phyloP scores from a whole-genome alignment of 2,888 invertebrate genomes.

The Eudasyphora cyanicolor region DNA sequence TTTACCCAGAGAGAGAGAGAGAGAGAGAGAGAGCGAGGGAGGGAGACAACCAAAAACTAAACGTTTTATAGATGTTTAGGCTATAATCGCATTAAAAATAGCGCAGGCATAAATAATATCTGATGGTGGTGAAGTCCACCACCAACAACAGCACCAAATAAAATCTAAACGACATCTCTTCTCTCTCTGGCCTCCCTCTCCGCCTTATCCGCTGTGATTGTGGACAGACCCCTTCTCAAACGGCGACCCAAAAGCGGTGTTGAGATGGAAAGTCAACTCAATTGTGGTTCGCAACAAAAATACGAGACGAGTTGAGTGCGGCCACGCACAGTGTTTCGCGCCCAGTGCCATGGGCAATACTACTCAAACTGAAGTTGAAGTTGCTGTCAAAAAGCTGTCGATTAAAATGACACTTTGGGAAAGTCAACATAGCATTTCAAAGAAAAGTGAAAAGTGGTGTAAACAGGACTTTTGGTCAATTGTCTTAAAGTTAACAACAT shows the following conservation, averaged over 20 bases:
- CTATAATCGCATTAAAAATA: conserved; percentile 64
- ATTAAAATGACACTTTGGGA: no score
- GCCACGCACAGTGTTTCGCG: background rate
- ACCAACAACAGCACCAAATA: conserved; percentile 22
- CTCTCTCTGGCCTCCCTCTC: background rate
- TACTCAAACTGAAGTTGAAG: no score
- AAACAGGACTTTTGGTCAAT: background rate
- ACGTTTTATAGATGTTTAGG: conserved; percentile 49
- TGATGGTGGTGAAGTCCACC: conserved; percentile 56
- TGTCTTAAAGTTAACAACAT: background rate
- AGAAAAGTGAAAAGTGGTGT: no score
- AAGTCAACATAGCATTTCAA: no score
- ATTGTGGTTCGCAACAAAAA: conserved; percentile 36
- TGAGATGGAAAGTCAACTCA: conserved; percentile 53
- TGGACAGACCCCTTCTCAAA: background rate
- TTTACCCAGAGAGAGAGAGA: conserved; percentile 26
- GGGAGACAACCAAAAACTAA: conserved; percentile 13
- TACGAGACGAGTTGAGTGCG: background rate
- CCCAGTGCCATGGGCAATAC: no score
- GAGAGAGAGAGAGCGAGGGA: no score
- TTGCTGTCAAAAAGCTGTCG: no score
- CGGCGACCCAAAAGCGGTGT: conserved; percentile 18
- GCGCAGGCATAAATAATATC: conserved; percentile 57
- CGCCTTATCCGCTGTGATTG: background rate
- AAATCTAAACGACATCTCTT: conserved; percentile 29